These are phyloP conservation scores for Leucoma salicis DNA, from an alignment of 2,888 invertebrate species.

Conservation along the genomic window DNA sequence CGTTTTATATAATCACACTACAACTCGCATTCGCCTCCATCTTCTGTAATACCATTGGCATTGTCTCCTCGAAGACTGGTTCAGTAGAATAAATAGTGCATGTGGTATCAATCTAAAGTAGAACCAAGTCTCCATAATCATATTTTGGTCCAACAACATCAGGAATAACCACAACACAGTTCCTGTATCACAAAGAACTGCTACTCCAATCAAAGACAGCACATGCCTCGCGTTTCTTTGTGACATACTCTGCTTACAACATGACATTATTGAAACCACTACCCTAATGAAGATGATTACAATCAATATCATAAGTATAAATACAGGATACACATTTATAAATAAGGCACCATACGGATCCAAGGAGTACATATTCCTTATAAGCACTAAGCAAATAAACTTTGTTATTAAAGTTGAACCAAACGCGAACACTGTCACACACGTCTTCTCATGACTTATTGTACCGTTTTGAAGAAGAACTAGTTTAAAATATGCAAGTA, in stretches of 20 bases:
- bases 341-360: neutral
- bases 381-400: neutral
- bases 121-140: neutral
- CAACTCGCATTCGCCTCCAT: neutral
- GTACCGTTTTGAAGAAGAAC: conserved; percentile 18
- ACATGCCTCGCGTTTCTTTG: conserved; percentile 22
- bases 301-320: conserved; percentile 18
- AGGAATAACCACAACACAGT: neutral
- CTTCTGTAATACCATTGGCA: conserved; percentile 1
- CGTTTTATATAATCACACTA: too few relatives aligned
- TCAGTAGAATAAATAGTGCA: conserved; percentile 1
- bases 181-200: conserved; percentile 28
- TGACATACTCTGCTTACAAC: conserved; percentile 21
- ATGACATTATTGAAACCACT: conserved; percentile 23
- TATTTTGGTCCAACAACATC: neutral
- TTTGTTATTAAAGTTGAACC: neutral
- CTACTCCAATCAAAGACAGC: conserved; percentile 30
- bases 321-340: conserved; percentile 2
- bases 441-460: conserved; percentile 18
- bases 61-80: neutral
- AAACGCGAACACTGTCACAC: conserved; percentile 14
- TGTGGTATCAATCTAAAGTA: conserved; percentile 2
- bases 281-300: conserved; percentile 25
- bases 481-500: conserved; percentile 21
- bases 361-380: neutral